Conservation (phyloP, 2,797 vertebrate genomes). For the Gobio occitaniae region DNA sequence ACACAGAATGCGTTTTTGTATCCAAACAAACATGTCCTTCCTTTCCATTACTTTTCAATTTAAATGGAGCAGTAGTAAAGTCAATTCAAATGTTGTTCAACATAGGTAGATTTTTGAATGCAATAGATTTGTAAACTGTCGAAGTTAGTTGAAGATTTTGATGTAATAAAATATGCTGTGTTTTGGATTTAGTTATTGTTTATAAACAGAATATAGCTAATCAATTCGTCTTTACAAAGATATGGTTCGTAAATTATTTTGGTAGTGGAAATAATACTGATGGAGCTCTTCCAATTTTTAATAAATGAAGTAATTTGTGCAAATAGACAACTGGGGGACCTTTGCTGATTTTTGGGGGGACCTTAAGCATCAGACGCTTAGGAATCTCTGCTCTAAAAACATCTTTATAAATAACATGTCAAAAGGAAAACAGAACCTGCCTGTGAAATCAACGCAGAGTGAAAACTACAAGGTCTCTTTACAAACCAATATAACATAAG, state of each 20-base stretch:
- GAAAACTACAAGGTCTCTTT: constrained; percentile 2
- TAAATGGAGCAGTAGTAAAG: too few species aligned
- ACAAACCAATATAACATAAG: neutral
- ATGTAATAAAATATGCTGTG: neutral
- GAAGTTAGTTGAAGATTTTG: neutral
- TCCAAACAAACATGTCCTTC: too few species aligned
- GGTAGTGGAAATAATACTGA: neutral
- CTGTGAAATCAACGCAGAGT: neutral
- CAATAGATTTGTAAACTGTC: neutral
- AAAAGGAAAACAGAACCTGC: neutral
- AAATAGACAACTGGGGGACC: neutral
- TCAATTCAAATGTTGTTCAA: neutral
- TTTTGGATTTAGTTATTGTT: neutral
- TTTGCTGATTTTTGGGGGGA: neutral
- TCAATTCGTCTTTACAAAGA: neutral
- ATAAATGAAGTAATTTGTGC: neutral
- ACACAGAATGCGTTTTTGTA: neutral
- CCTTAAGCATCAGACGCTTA: neutral
- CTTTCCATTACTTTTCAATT: too few species aligned
- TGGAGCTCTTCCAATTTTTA: neutral
- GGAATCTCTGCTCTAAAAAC: neutral
- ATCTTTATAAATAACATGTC: neutral
- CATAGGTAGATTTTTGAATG: neutral
- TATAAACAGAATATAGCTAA: neutral
- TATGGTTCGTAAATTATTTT: neutral